Conservation (phyloP, 37 sponge, comb jelly and placozoan species). For the Chondrilla cf. caribensis region DNA sequence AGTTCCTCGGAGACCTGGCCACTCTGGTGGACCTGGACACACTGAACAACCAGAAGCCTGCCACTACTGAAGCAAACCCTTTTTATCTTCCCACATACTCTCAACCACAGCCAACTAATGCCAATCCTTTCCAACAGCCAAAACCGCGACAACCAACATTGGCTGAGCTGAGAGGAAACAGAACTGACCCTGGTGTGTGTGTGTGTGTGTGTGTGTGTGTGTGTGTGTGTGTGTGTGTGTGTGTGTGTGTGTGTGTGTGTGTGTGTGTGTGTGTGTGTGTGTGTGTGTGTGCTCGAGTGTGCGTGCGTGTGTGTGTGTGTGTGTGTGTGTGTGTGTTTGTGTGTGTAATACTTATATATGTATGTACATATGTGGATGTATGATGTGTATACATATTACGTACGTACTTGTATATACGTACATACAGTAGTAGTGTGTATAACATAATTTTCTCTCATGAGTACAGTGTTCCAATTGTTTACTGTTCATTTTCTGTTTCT, state of each 20-base stretch:
- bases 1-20: conserved; percentile 71
- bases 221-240: conserved; percentile 49
- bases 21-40: conserved; percentile 76
- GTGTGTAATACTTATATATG: not conserved
- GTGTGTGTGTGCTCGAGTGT: not conserved
- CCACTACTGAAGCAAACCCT: conserved; percentile 20
- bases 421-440: too few relatives aligned
- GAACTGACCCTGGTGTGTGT: not conserved
- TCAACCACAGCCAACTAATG: not conserved
- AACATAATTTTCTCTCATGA: too few relatives aligned
- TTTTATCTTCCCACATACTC: conserved; percentile 18
- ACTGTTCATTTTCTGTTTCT: too few relatives aligned
- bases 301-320: not conserved
- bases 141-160: conserved; percentile 18
- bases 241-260: conserved; percentile 42
- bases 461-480: too few relatives aligned
- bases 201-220: conserved; percentile 36
- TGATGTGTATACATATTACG: not conserved
- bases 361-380: not conserved
- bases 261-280: conserved; percentile 7
- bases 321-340: not conserved
- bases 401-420: not conserved
- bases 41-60: conserved; percentile 23
- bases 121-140: conserved; percentile 15
- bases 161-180: not conserved